A percentile compares a stretch with the other conserved stretches of the same genome.
phyloP scores from a whole-genome alignment of 2,113 vertebrate genomes.

The Recurvirostra avosetta region DNA sequence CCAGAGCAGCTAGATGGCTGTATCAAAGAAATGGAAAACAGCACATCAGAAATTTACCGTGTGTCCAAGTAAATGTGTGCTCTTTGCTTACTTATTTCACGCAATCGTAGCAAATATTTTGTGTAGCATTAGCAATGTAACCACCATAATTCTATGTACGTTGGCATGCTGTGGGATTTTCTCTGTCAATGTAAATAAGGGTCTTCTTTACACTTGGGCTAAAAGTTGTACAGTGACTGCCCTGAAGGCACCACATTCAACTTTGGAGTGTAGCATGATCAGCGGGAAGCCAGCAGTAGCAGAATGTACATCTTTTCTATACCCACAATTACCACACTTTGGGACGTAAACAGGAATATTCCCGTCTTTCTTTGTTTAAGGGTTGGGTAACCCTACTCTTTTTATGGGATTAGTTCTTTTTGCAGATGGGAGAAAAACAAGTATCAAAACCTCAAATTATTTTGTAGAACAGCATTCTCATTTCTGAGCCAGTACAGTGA shows the following conservation, averaged over 20 bases:
- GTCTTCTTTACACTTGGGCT: neutral
- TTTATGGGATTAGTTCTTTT: neutral
- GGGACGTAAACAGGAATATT: neutral
- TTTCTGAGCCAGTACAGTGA: neutral
- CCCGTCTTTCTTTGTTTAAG: neutral
- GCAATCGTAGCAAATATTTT: neutral
- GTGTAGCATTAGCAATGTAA: neutral
- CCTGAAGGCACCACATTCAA: neutral
- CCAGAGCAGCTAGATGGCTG: neutral
- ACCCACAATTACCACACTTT: neutral
- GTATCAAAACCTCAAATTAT: neutral
- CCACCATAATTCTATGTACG: neutral
- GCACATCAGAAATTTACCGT: neutral
- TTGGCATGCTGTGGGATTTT: neutral
- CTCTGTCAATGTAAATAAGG: neutral
- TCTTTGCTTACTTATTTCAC: neutral
- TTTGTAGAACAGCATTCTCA: neutral
- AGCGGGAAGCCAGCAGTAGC: fast-evolving
- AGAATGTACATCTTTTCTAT: neutral
- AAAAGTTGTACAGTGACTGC: neutral
- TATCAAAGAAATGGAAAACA: neutral
- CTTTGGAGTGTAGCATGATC: neutral
- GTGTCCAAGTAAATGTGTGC: neutral
- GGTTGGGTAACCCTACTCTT: neutral
- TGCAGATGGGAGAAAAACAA: neutral